Conservation (phyloP, 2,797 vertebrate species). For the Micrastur ruficollis region DNA sequence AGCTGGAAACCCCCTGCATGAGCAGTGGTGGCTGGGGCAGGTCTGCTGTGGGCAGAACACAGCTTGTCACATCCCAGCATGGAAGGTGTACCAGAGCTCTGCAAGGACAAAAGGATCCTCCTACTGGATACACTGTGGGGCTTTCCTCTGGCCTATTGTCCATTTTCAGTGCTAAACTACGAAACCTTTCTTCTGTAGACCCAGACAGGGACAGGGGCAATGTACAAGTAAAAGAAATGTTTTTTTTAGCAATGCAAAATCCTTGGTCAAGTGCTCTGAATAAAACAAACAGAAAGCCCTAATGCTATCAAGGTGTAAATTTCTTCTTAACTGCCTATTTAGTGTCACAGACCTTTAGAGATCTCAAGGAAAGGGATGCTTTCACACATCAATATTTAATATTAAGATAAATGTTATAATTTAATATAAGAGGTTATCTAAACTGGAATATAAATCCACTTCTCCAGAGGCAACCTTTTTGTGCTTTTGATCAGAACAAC, state of each 20-base stretch:
- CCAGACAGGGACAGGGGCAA: neutral
- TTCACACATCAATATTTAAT: neutral
- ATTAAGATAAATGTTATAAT: neutral
- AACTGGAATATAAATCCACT: neutral
- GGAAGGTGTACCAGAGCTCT: neutral
- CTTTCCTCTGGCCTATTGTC: neutral
- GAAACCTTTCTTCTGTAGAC: fast-evolving
- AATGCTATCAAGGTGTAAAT: neutral
- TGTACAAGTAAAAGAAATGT: neutral
- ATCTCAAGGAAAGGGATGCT: neutral
- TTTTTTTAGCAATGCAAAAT: neutral
- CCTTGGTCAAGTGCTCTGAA: neutral
- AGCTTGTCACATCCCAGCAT: neutral
- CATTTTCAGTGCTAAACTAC: neutral
- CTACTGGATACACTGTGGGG: neutral
- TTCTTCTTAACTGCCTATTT: neutral
- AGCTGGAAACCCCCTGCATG: neutral
- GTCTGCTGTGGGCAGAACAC: neutral
- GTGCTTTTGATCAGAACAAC: neutral
- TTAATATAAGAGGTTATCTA: neutral
- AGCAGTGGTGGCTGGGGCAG: neutral
- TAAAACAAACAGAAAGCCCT: neutral
- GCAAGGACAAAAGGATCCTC: neutral
- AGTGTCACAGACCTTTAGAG: neutral
- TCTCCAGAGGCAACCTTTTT: neutral